Percentiles rank a stretch among this genome's conserved stretches.
Conservation (phyloP, 2,888 invertebrate genomes). For the Tipula lateralis region DNA sequence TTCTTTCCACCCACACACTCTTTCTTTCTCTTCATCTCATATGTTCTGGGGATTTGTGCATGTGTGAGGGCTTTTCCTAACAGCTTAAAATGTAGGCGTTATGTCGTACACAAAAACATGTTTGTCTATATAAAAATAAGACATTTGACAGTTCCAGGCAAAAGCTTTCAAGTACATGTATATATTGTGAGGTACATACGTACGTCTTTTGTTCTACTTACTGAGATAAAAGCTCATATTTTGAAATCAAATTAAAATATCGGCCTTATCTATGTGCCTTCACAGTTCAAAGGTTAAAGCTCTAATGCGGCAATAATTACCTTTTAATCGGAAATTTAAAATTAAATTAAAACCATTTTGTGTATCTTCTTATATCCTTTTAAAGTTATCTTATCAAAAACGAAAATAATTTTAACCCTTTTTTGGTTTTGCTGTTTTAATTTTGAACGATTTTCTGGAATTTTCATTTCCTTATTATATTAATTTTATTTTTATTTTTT, state of each 20-base stretch:
- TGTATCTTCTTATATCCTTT: neutral
- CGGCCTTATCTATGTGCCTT: too few species aligned
- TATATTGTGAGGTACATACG: too few species aligned
- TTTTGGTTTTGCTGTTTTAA: neutral
- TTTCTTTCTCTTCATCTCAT: neutral
- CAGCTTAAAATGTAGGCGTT: neutral
- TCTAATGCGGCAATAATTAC: neutral
- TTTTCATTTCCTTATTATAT: neutral
- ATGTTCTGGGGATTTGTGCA: neutral
- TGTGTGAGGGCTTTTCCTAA: neutral
- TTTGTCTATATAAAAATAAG: too few species aligned
- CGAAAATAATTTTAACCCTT: neutral
- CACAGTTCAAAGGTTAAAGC: neutral
- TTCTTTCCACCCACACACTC: too few species aligned
- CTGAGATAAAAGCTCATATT: too few species aligned
- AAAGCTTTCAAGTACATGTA: too few species aligned
- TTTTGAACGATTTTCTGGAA: neutral
- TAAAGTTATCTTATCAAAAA: neutral
- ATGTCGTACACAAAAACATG: neutral
- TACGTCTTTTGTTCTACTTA: too few species aligned
- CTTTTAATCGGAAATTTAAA: neutral
- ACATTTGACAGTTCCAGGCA: too few species aligned
- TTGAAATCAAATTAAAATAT: neutral
- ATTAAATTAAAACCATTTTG: neutral
- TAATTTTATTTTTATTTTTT: neutral